Base-by-base conservation (phyloP, 2,113 vertebrate genomes). In the Coregonus clupeaformis region DNA sequence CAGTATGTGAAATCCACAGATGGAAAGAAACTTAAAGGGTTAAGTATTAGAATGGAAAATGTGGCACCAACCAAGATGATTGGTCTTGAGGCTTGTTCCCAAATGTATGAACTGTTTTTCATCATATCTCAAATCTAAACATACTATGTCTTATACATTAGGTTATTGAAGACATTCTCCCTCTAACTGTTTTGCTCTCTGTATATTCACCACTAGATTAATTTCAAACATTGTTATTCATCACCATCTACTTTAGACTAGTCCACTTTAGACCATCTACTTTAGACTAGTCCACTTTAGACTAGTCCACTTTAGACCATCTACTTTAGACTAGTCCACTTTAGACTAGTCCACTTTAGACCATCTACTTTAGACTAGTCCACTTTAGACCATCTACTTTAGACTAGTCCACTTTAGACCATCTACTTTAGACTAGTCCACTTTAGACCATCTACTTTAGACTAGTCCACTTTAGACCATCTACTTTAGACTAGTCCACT, bases 401-500 rank as follows among this genome's bases (percentile, higher is more conserved):
- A 27, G 27, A 27, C 27, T 27, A 27, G 27, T 27, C 27, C 27
- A 27, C 27, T 27, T 27, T 27, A 27, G 1, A 27, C 27, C n/a
- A n/a, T n/a, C 27, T 27, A 27, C 27, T 27, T 27, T 2, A 27
- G 27, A 27, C 27, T 27, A 27, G 27, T 27, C 27, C 27, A 27
- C 27, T 27, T 27, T 27, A 27, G 1, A 27, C 27, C n/a, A n/a
- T n/a, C 27, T 76, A 85, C 77, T 77, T 78, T 81, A 85, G 78
- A 81, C 87, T 88, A 72, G 77, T 71, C 69, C 75, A 88, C 59
- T 82, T 74, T 77, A 30, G 59, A 64, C 80, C n/a, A n/a, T n/a
- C 75, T 77, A 80, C 83, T 77, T 81, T 81, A 77, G 78, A 88
- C 86, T 89, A 90, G 71, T 72, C 77, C 86, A 91, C 80, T 77